These are phyloP conservation scores for Drosophila neoperkinsi DNA, from an alignment of 2,888 invertebrate genomes.

Conservation along the genomic window DNA sequence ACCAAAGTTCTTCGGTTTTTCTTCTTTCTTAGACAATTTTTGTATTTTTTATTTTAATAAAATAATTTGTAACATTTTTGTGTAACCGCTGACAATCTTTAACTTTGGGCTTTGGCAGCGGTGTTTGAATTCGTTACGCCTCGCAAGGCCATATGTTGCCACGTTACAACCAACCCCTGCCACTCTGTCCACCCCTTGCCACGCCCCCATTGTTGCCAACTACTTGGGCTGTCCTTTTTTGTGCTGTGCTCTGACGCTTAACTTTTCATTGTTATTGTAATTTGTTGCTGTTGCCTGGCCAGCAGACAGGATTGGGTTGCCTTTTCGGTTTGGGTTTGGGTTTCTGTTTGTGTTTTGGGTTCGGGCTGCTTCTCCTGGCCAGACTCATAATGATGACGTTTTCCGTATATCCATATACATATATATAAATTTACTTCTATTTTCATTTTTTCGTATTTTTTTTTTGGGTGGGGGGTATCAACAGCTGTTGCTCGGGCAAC, in stretches of 20 bases:
- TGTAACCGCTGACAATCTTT: slow-evolving; percentile 59
- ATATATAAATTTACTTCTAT: slow-evolving; percentile 13
- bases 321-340: neutral
- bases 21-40: neutral
- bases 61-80: slow-evolving; percentile 51
- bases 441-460: slow-evolving; percentile 20
- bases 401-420: slow-evolving; percentile 27
- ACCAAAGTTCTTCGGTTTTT: slow-evolving; percentile 5
- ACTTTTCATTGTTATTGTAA: slow-evolving; percentile 79
- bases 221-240: slow-evolving; percentile 70
- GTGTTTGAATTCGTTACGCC: slow-evolving; percentile 37
- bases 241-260: slow-evolving; percentile 61
- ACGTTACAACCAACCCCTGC: slow-evolving; percentile 11
- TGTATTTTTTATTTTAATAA: slow-evolving; percentile 12
- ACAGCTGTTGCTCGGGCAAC: slow-evolving; percentile 73
- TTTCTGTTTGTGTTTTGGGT: slow-evolving; percentile 15
- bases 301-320: slow-evolving; percentile 17
- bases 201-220: slow-evolving; percentile 38
- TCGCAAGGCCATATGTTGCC: slow-evolving; percentile 68
- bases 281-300: slow-evolving; percentile 51
- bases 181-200: neutral
- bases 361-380: slow-evolving; percentile 22
- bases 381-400: slow-evolving; percentile 65
- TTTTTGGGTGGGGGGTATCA: slow-evolving; percentile 38
- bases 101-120: slow-evolving; percentile 39